Conservation (phyloP, 2,797 vertebrate genomes). For the Galago senegalensis region DNA sequence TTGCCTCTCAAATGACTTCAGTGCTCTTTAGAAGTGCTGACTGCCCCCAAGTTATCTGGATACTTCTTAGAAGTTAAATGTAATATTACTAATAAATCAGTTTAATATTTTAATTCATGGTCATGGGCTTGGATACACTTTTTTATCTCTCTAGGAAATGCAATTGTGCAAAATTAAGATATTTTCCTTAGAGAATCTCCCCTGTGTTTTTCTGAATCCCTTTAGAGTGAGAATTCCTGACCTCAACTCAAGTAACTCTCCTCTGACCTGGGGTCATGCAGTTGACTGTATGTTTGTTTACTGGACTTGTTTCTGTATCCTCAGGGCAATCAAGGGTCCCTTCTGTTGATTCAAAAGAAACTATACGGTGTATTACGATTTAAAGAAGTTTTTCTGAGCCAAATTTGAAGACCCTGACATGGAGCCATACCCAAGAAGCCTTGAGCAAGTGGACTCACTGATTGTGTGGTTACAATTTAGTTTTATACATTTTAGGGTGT, state of each 20-base stretch:
- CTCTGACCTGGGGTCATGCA: accelerated
- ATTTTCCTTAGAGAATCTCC: neutral
- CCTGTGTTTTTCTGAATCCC: accelerated
- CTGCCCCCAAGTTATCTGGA: neutral
- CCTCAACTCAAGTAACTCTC: neutral
- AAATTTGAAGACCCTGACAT: too few species aligned
- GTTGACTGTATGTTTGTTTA: neutral
- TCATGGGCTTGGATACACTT: neutral
- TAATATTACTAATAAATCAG: neutral
- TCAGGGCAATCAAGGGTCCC: neutral
- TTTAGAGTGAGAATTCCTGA: neutral
- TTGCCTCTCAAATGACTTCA: neutral
- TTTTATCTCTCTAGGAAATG: neutral
- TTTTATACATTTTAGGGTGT: too few species aligned
- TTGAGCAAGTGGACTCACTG: too few species aligned
- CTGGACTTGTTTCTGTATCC: neutral
- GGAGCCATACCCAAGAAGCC: too few species aligned
- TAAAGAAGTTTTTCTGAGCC: too few species aligned
- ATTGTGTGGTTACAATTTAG: too few species aligned
- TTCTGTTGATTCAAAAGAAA: neutral
- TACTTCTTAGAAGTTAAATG: neutral
- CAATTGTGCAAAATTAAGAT: neutral
- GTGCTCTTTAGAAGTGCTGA: neutral
- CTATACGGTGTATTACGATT: too few species aligned
- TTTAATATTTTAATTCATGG: neutral